These are phyloP conservation scores for Alcis repandata DNA, from an alignment of 2,888 invertebrate genomes.

Conservation along the genomic window DNA sequence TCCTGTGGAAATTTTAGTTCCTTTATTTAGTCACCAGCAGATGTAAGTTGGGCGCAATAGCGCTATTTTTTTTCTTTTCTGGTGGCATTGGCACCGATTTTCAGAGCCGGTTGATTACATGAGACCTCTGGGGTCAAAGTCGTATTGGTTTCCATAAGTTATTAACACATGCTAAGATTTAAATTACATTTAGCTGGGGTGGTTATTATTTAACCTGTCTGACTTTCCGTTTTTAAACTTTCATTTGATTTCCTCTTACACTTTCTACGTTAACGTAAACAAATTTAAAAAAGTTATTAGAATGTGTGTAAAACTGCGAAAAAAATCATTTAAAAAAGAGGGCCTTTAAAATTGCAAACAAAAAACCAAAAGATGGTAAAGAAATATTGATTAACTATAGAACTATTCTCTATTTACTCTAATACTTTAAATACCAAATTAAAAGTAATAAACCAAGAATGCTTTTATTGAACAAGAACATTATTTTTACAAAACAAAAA, in stretches of 20 bases:
- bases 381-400: no score
- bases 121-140: constrained; percentile 62
- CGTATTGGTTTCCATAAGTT: constrained; percentile 53
- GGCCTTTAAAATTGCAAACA: no score
- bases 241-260: neutral
- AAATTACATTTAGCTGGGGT: neutral
- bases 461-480: no score
- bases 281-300: no score
- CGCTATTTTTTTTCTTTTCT: constrained; percentile 34
- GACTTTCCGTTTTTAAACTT: neutral
- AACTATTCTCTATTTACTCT: no score
- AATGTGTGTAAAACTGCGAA: no score
- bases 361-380: no score
- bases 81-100: constrained; percentile 68
- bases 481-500: no score
- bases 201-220: neutral
- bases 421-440: no score
- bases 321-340: no score
- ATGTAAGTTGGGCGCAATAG: neutral
- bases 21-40: neutral
- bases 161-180: constrained; percentile 18
- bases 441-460: no score
- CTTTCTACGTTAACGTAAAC: no score
- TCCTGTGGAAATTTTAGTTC: neutral
- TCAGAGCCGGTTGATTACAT: constrained; percentile 56